phyloP scores from a whole-genome alignment of 2,113 vertebrate species.

The Macrotis lagotis region DNA sequence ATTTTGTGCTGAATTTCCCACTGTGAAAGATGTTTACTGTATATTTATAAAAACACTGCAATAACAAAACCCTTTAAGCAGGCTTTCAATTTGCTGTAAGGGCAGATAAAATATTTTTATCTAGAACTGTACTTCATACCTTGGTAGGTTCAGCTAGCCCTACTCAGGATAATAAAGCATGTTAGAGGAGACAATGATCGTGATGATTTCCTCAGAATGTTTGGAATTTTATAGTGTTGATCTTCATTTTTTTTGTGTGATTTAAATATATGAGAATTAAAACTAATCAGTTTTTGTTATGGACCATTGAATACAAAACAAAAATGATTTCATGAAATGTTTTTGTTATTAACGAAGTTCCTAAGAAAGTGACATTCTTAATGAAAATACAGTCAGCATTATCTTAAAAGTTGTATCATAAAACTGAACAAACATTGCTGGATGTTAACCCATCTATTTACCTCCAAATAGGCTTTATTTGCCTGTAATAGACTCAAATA shows the following conservation, averaged over 20 bases:
- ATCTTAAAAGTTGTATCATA: neutral
- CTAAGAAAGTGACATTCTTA: rapidly evolving
- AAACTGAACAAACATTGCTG: neutral
- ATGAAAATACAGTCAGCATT: neutral
- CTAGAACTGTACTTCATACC: constrained; percentile 74
- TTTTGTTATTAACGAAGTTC: neutral
- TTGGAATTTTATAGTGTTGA: neutral
- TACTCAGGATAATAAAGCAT: constrained; percentile 72
- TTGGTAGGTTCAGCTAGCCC: constrained; percentile 62
- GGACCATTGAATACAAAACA: neutral
- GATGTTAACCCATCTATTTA: neutral
- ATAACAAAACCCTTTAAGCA: constrained; percentile 74
- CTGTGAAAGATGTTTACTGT: constrained; percentile 68
- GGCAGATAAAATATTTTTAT: constrained; percentile 70
- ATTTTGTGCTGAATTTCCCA: constrained; percentile 42
- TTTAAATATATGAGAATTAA: neutral
- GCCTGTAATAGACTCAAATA: constrained; percentile 18
- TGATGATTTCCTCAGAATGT: constrained; percentile 27
- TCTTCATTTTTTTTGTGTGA: neutral
- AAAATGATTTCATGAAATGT: neutral
- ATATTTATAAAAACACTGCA: constrained; percentile 70
- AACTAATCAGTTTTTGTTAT: neutral
- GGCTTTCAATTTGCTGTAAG: constrained; percentile 76
- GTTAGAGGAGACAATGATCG: constrained; percentile 48
- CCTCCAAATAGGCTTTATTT: neutral